Evolutionary conservation across 1,140 invertebrate species (phyloP), one percentile per base, ranked within the genome.

Genomic region (Drosophila nannoptera): DNA sequence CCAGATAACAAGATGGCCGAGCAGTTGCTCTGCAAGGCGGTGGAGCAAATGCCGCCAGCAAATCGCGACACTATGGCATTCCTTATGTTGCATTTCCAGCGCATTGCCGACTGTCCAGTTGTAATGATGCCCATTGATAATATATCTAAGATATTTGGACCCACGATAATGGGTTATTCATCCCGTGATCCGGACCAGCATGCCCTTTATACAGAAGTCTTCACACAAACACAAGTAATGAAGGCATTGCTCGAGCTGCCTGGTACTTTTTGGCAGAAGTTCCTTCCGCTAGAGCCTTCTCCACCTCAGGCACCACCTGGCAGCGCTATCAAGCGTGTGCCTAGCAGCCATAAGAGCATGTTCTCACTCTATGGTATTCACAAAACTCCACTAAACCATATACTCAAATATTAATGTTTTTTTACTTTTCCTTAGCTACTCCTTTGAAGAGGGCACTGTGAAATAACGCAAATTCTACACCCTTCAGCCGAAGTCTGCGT

Each of bases 11-110:
- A 92, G 36, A 90, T 91, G 7, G 63, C 69, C 7, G 87, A 90
- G 52, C 69, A 78, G 33, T 87, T 89, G 50, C 73, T 97, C 22
- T 93, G 93, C 84, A 91, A 93, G 73, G 92, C 93, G 2, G 92
- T 98, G 65, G 91, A 92, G 11, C 91, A 94, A 66, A 88, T 98
- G 38, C 97, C 97, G 4, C 92, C 93, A 58, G 93, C 96, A 0
- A 98, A 98, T 90, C 91, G 95, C 32, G 96, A 98, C 83, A 97
- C 96, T 1, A 88, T 98, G 22, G 96, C 96, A 2, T 98, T 94
- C 82, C 87, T 98, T 3, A 92, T 97, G 40, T 87, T 96, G 4
- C 97, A 98, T 90, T 92, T 97, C 42, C 94, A 96, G 89, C 93
- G 91, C 74, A 68, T 90, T 61, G 92, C 95, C 0, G 92, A 93